Conservation (phyloP, 2,888 invertebrate species). For the Himalopsyche anomala region DNA sequence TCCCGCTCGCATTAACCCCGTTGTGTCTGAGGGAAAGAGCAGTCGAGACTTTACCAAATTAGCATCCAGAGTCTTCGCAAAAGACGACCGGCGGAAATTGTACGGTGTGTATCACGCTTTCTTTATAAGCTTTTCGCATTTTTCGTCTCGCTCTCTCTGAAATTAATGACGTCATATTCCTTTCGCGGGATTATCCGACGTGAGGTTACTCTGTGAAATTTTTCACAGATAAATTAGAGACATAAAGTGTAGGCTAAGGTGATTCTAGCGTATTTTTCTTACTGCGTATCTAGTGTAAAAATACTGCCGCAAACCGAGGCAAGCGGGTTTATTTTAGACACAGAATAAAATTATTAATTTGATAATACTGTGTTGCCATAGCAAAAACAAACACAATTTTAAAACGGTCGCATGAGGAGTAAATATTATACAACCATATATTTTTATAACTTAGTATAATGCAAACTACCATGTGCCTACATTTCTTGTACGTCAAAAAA, state of each 20-base stretch:
- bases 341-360: background rate
- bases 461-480: too few relatives aligned
- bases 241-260: constrained; percentile 11
- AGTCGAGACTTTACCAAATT: constrained; percentile 32
- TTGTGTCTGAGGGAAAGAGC: constrained; percentile 44
- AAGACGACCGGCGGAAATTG: constrained; percentile 45
- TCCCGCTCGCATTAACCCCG: constrained; percentile 41
- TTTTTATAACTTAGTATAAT: too few relatives aligned
- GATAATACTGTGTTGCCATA: too few relatives aligned
- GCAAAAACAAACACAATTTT: too few relatives aligned
- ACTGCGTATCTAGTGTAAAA: background rate
- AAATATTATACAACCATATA: too few relatives aligned
- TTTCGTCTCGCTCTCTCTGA: constrained; percentile 6
- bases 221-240: constrained; percentile 36
- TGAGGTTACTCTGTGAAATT: constrained; percentile 24
- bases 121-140: constrained; percentile 38
- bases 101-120: constrained; percentile 34
- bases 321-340: background rate
- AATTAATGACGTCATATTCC: constrained; percentile 41
- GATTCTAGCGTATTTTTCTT: constrained; percentile 27
- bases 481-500: too few relatives aligned
- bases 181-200: constrained; percentile 38
- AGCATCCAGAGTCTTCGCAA: constrained; percentile 41
- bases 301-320: background rate
- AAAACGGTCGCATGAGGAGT: too few relatives aligned